phyloP scores from a whole-genome alignment of 2,888 invertebrate species.

The Gymnosoma rotundatum region DNA sequence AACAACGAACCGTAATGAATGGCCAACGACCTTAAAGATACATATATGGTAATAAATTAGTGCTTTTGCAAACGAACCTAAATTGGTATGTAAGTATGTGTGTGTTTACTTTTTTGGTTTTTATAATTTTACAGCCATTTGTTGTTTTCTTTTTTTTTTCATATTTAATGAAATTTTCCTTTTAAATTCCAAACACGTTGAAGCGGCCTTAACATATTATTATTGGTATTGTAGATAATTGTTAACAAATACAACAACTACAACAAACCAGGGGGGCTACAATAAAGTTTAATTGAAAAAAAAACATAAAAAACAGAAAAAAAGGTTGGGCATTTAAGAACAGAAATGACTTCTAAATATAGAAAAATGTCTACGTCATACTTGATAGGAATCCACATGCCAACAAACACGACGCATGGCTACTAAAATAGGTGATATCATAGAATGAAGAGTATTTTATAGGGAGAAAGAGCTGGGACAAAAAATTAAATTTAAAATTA shows the following conservation, averaged over 20 bases:
- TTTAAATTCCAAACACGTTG: constrained; percentile 50
- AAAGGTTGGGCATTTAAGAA: constrained; percentile 17
- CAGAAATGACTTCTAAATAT: not conserved
- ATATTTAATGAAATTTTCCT: constrained; percentile 1
- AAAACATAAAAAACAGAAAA: not conserved
- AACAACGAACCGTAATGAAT: constrained; percentile 55
- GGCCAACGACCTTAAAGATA: constrained; percentile 66
- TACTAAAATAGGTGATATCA: not conserved
- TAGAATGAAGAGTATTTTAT: not conserved
- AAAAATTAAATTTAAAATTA: too few species aligned
- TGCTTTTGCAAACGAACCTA: not conserved
- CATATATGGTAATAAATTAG: not conserved
- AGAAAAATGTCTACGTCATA: not conserved
- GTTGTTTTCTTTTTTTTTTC: constrained; percentile 3
- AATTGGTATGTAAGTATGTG: not conserved
- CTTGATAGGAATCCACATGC: not conserved
- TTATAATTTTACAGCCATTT: constrained; percentile 3
- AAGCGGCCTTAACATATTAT: constrained; percentile 57
- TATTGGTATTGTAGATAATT: constrained; percentile 39
- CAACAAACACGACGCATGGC: not conserved
- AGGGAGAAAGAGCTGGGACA: not conserved
- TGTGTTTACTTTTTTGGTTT: constrained; percentile 32
- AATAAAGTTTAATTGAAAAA: not conserved
- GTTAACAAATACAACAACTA: constrained; percentile 23
- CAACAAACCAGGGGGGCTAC: not conserved